phyloP scores from a whole-genome alignment of 2,888 invertebrate species.

The Pachydiplax longipennis region DNA sequence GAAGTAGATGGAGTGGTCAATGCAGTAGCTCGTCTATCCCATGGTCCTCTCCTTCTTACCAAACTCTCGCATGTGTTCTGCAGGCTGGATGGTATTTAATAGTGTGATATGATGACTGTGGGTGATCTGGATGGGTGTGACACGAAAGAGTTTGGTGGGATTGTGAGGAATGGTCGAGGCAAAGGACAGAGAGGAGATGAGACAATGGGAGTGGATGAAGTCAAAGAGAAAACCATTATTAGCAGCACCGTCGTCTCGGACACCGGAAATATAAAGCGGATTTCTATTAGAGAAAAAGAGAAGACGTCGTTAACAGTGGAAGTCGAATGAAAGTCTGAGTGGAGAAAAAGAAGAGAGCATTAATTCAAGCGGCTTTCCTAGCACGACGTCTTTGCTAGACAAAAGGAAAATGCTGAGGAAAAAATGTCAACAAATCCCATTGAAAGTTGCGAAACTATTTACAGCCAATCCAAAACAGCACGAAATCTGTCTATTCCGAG shows the following conservation, averaged over 20 bases:
- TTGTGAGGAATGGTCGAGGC: slow-evolving; percentile 24
- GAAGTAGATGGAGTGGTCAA: not conserved
- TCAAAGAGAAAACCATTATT: not conserved
- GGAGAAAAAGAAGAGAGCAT: not conserved
- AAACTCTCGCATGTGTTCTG: slow-evolving; percentile 37
- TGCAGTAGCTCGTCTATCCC: slow-evolving; percentile 22
- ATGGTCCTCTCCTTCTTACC: slow-evolving; percentile 30
- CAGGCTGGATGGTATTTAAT: slow-evolving; percentile 17
- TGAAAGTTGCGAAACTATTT: not conserved
- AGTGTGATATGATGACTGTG: slow-evolving; percentile 42
- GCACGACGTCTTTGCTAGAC: not conserved
- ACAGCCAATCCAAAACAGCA: not conserved
- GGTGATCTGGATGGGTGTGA: slow-evolving; percentile 36
- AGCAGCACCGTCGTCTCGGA: not conserved
- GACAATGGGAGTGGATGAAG: slow-evolving; percentile 30
- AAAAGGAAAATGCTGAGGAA: not conserved
- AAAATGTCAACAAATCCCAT: not conserved
- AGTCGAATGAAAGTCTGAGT: not conserved
- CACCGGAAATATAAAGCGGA: not conserved
- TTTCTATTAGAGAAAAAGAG: not conserved
- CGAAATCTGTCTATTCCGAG: not conserved
- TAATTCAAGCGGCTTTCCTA: not conserved
- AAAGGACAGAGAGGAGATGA: not conserved
- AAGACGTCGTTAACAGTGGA: not conserved
- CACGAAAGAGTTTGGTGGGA: slow-evolving; percentile 28